phyloP scores from a whole-genome alignment of 1,140 invertebrate genomes.

The Neodiprion pinetum region DNA sequence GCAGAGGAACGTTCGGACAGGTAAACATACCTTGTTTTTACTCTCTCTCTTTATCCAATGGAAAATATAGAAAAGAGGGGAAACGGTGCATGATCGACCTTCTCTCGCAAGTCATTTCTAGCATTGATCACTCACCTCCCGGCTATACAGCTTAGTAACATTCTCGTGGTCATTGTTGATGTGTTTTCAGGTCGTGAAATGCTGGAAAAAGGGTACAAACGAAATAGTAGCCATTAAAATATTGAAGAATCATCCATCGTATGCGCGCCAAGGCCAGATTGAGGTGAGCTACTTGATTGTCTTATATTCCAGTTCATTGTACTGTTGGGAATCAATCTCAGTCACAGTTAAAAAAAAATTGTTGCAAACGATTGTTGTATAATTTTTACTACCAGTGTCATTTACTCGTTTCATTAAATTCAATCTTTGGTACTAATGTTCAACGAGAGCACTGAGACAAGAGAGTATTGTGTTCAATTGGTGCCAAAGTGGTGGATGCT shows the following conservation, averaged over 20 bases:
- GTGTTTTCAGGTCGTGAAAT: slow-evolving; percentile 88
- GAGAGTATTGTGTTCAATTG: too few relatives aligned
- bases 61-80: too few relatives aligned
- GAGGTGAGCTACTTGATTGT: slow-evolving; percentile 72
- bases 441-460: too few relatives aligned
- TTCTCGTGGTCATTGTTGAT: slow-evolving; percentile 21
- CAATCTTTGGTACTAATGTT: too few relatives aligned
- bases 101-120: neutral
- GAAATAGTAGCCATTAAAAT: slow-evolving; percentile 99
- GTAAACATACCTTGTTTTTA: slow-evolving; percentile 42
- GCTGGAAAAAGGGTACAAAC: slow-evolving; percentile 99
- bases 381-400: too few relatives aligned
- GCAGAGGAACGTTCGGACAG: slow-evolving; percentile 98
- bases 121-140: neutral
- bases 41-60: too few relatives aligned
- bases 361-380: too few relatives aligned
- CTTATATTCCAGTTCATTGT: neutral
- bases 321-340: too few relatives aligned
- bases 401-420: too few relatives aligned
- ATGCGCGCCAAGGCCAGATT: slow-evolving; percentile 99
- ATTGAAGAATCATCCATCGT: slow-evolving; percentile 99
- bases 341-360: too few relatives aligned
- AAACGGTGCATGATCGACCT: neutral
- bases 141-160: slow-evolving; percentile 9
- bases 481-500: too few relatives aligned